A percentile compares a stretch with the other conserved stretches of the same genome.
phyloP scores from a whole-genome alignment of 2,888 invertebrate species.

The Eupeodes latifasciatus region DNA sequence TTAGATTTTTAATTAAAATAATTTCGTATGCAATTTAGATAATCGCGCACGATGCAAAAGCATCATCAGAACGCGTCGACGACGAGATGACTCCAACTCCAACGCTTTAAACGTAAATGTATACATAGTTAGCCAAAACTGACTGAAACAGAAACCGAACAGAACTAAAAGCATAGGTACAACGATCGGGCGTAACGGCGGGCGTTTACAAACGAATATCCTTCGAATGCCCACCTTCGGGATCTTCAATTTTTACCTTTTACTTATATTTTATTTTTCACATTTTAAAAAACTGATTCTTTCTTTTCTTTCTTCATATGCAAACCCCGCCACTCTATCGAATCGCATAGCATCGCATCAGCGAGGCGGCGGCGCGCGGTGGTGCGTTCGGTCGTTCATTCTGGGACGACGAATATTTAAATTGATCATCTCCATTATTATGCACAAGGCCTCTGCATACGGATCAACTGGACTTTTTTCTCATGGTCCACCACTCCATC shows the following conservation, averaged over 20 bases:
- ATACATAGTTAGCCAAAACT: neutral
- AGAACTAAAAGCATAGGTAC: slow-evolving; percentile 38
- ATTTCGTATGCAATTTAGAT: slow-evolving; percentile 85
- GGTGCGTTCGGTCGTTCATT: neutral
- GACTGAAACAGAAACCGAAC: slow-evolving; percentile 6
- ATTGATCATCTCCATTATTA: slow-evolving; percentile 83
- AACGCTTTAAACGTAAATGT: slow-evolving; percentile 36
- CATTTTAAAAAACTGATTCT: slow-evolving; percentile 49
- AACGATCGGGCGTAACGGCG: slow-evolving; percentile 76
- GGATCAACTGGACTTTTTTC: slow-evolving; percentile 45
- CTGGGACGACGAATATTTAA: slow-evolving; percentile 80
- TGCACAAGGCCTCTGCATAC: slow-evolving; percentile 63
- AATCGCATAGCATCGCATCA: no score
- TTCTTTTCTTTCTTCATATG: slow-evolving; percentile 69
- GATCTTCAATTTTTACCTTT: slow-evolving; percentile 21
- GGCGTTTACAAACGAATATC: slow-evolving; percentile 76
- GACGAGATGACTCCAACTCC: slow-evolving; percentile 46
- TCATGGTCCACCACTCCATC: slow-evolving; percentile 5
- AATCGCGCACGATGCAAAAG: slow-evolving; percentile 80
- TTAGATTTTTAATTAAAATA: slow-evolving; percentile 85
- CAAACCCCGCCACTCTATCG: slow-evolving; percentile 39
- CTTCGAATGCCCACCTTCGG: slow-evolving; percentile 73
- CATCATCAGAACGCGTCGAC: slow-evolving; percentile 27
- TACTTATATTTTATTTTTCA: no score
- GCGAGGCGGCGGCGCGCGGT: neutral